Conservation (phyloP, 2,113 vertebrate species). For the Amphiprion ocellaris region DNA sequence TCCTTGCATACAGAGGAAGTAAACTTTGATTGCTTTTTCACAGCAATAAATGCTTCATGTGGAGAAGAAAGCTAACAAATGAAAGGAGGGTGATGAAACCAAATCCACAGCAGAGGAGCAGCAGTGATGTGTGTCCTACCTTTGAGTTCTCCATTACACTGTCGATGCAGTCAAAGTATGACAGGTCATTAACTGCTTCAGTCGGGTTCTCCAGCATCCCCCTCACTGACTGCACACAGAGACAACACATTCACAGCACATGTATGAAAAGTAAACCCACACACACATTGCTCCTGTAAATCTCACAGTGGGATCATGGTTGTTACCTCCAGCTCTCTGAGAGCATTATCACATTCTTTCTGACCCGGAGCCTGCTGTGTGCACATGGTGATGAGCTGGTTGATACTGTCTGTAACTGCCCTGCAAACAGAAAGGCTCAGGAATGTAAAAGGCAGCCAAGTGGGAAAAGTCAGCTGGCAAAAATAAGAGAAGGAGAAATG, state of each 20-base stretch:
- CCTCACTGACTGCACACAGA: slow-evolving; percentile 88
- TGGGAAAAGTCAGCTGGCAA: neutral
- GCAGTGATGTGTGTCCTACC: slow-evolving; percentile 75
- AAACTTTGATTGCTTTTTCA: no score
- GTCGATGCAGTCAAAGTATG: slow-evolving; percentile 98
- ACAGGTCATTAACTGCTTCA: slow-evolving; percentile 93
- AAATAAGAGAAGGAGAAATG: neutral
- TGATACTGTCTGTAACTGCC: slow-evolving; percentile 97
- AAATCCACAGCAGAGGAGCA: neutral
- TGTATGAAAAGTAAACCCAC: no score
- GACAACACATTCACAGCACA: slow-evolving; percentile 8
- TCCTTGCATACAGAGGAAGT: no score
- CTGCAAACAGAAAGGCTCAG: slow-evolving; percentile 75
- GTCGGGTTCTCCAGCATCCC: slow-evolving; percentile 97
- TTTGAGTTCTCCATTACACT: slow-evolving; percentile 99
- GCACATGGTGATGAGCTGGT: slow-evolving; percentile 99
- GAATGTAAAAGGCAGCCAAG: neutral
- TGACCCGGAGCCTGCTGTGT: slow-evolving; percentile 97
- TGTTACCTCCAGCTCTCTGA: slow-evolving; percentile 94
- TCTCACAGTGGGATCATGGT: neutral
- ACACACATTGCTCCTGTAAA: neutral
- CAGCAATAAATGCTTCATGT: neutral
- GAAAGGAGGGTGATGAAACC: no score
- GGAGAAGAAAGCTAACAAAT: neutral
- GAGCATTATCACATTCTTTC: slow-evolving; percentile 97